phyloP scores from a whole-genome alignment of 2,113 vertebrate genomes.

The Sebastes schlegelii region DNA sequence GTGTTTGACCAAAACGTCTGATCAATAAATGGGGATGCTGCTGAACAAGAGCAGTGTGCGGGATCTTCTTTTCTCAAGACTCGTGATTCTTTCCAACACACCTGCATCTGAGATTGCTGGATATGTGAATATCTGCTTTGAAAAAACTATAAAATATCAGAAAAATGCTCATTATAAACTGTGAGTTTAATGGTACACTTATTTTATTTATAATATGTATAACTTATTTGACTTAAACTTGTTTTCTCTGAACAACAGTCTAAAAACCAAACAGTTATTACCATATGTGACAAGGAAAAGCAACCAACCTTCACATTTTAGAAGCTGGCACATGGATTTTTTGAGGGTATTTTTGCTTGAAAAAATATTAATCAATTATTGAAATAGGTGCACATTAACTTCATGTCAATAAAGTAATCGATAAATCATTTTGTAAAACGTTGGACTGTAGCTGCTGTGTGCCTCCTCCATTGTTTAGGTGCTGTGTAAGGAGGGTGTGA shows the following conservation, averaged over 20 bases:
- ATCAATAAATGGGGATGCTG: too few species aligned
- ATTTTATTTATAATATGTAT: neutral
- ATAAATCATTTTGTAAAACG: neutral
- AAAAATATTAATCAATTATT: neutral
- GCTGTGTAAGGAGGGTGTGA: conserved; percentile 81
- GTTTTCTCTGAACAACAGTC: neutral
- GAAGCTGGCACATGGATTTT: too few species aligned
- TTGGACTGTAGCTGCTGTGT: neutral
- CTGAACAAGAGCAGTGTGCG: too few species aligned
- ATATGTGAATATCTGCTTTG: neutral
- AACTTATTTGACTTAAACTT: too few species aligned
- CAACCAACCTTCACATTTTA: neutral
- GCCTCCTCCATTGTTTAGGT: conserved; percentile 63
- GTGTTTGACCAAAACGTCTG: too few species aligned
- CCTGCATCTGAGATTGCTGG: neutral
- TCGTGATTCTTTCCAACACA: too few species aligned
- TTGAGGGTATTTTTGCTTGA: neutral
- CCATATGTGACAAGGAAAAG: neutral
- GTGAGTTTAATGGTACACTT: neutral
- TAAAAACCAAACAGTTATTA: neutral
- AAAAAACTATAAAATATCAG: neutral
- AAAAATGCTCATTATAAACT: neutral
- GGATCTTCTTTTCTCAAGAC: neutral
- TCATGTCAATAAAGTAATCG: neutral
- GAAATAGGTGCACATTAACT: neutral